Evolutionary conservation across 2,113 vertebrate genomes (phyloP).

Genomic region (Takifugu bimaculatus): DNA sequence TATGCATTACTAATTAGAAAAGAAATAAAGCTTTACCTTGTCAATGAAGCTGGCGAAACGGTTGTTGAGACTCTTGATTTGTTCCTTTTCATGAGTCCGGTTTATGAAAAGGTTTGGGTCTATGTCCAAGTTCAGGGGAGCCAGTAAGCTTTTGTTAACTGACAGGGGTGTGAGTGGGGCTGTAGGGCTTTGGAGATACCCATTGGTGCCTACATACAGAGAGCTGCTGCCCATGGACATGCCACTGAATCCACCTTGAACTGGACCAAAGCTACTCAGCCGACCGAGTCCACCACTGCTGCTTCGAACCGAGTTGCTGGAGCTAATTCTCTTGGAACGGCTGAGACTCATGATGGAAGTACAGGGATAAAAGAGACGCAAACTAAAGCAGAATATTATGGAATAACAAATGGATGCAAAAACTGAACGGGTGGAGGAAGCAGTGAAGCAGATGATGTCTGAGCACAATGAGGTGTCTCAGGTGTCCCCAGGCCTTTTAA

Average conservation of each 20-base stretch:
- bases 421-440: background rate
- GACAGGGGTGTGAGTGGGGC: conserved; percentile 77
- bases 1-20: no score
- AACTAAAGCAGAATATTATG: background rate
- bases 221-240: conserved; percentile 65
- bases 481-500: conserved; percentile 48
- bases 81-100: conserved; percentile 77
- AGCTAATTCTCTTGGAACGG: conserved; percentile 73
- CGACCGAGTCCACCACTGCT: conserved; percentile 46
- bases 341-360: conserved; percentile 71
- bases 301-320: conserved; percentile 62
- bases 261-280: conserved; percentile 47
- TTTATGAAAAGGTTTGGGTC: conserved; percentile 77
- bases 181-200: conserved; percentile 44
- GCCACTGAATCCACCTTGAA: conserved; percentile 57
- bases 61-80: conserved; percentile 80
- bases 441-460: background rate
- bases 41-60: conserved; percentile 78
- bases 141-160: conserved; percentile 86
- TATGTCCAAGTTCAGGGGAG: conserved; percentile 84
- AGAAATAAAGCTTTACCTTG: conserved; percentile 61
- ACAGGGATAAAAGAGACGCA: background rate
- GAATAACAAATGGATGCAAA: background rate
- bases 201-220: conserved; percentile 50
- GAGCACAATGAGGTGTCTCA: conserved; percentile 11